Evolutionary conservation across 2,797 vertebrate species (phyloP).

Genomic region (Nannoperca obscura): DNA sequence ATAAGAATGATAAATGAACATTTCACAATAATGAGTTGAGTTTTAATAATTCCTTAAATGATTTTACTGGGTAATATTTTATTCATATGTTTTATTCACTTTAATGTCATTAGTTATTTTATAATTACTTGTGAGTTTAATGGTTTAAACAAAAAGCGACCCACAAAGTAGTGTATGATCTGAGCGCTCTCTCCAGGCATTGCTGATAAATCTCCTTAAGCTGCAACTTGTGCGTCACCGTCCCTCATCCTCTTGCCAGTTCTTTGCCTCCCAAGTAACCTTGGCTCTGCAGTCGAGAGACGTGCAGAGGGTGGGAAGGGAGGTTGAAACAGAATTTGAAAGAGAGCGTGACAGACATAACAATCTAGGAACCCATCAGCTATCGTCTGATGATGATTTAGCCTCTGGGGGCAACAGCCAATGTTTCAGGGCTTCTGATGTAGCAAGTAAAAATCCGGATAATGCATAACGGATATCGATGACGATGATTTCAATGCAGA

Average conservation of each 20-base stretch:
- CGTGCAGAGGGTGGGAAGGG: rapidly evolving
- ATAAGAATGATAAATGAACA: no score
- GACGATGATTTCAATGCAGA: no score
- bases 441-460: no score
- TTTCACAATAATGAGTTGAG: no score
- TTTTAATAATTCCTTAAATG: no score
- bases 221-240: slow-evolving; percentile 9
- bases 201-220: neutral
- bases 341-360: neutral
- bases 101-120: neutral
- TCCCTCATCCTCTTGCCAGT: slow-evolving; percentile 1
- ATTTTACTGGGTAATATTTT: neutral
- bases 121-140: neutral
- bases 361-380: no score
- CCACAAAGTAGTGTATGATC: neutral
- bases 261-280: slow-evolving; percentile 6
- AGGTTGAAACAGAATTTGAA: neutral
- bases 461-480: no score
- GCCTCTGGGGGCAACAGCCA: no score
- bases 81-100: neutral
- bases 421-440: no score
- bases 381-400: no score
- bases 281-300: neutral
- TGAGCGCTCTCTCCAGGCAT: neutral
- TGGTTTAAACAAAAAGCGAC: neutral